Percentiles rank a stretch among this genome's conserved stretches.
Evolutionary conservation across 1,140 invertebrate genomes (phyloP).

Genomic region (Battus philenor): DNA sequence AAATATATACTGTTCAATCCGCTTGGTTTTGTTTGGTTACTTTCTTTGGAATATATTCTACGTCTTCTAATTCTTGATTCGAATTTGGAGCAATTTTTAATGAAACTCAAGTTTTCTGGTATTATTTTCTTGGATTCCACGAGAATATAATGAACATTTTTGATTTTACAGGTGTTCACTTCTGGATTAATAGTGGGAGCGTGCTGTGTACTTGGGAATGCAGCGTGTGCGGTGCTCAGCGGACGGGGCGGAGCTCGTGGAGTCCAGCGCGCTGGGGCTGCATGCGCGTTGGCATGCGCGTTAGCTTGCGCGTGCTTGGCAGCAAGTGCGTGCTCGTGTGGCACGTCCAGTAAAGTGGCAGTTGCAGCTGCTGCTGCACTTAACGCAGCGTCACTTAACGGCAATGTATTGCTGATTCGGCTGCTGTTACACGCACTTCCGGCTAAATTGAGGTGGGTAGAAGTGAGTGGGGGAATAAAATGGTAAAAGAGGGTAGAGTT

Average conservation of each 20-base stretch:
- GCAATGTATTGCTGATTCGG: slow-evolving; percentile 56
- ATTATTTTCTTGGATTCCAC: too few relatives aligned
- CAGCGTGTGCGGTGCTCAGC: slow-evolving; percentile 41
- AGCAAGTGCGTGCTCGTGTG: slow-evolving; percentile 8
- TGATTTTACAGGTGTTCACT: slow-evolving; percentile 53
- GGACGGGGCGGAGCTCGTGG: slow-evolving; percentile 40
- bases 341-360: slow-evolving; percentile 28
- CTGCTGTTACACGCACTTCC: slow-evolving; percentile 55
- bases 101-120: too few relatives aligned
- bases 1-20: too few relatives aligned
- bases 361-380: slow-evolving; percentile 52
- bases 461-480: not conserved
- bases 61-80: too few relatives aligned
- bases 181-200: slow-evolving; percentile 59
- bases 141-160: too few relatives aligned
- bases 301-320: slow-evolving; percentile 31
- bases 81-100: too few relatives aligned
- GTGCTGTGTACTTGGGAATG: slow-evolving; percentile 55
- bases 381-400: slow-evolving; percentile 58
- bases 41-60: too few relatives aligned
- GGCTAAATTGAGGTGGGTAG: slow-evolving; percentile 49
- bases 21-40: too few relatives aligned
- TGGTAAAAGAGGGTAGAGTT: too few relatives aligned
- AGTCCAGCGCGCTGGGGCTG: slow-evolving; percentile 38
- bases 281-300: slow-evolving; percentile 45